Evolutionary conservation across 2,888 invertebrate genomes (phyloP).

Genomic region (Petrophora chlorosata): DNA sequence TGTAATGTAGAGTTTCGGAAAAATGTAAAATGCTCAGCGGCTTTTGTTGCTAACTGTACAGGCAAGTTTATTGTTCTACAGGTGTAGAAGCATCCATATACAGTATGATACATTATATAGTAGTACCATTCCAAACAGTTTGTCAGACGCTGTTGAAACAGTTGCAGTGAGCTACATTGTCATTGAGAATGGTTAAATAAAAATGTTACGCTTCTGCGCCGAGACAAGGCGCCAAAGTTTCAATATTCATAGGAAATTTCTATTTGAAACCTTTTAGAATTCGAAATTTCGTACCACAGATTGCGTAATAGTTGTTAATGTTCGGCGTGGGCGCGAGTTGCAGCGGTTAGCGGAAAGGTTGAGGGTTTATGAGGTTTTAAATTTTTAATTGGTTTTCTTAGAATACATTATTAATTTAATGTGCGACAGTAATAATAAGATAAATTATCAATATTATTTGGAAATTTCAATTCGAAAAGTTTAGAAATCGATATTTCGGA

Average conservation of each 20-base stretch:
- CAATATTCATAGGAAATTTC: conserved; percentile 59
- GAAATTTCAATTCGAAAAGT: too few relatives aligned
- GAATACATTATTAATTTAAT: not conserved
- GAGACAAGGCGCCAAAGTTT: conserved; percentile 35
- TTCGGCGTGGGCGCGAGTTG: conserved; percentile 8
- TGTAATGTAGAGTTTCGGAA: too few relatives aligned
- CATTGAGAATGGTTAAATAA: conserved; percentile 59
- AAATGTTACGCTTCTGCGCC: conserved; percentile 53
- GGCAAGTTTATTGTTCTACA: conserved; percentile 17
- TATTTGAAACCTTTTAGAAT: conserved; percentile 52
- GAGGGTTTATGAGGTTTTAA: not conserved
- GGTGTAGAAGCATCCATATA: conserved; percentile 17
- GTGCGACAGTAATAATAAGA: too few relatives aligned
- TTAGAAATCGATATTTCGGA: too few relatives aligned
- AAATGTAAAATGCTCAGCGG: too few relatives aligned
- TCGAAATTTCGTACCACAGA: conserved; percentile 50
- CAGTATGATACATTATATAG: not conserved
- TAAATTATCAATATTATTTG: too few relatives aligned
- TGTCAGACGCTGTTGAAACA: conserved; percentile 59
- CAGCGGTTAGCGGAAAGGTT: conserved; percentile 9
- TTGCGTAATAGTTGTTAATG: too few relatives aligned
- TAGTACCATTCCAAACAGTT: too few relatives aligned
- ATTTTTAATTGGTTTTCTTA: not conserved
- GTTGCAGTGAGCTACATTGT: conserved; percentile 53
- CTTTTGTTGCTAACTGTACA: not conserved